Conservation (phyloP, 2,797 vertebrate genomes). For the Crypturellus tataupa region DNA sequence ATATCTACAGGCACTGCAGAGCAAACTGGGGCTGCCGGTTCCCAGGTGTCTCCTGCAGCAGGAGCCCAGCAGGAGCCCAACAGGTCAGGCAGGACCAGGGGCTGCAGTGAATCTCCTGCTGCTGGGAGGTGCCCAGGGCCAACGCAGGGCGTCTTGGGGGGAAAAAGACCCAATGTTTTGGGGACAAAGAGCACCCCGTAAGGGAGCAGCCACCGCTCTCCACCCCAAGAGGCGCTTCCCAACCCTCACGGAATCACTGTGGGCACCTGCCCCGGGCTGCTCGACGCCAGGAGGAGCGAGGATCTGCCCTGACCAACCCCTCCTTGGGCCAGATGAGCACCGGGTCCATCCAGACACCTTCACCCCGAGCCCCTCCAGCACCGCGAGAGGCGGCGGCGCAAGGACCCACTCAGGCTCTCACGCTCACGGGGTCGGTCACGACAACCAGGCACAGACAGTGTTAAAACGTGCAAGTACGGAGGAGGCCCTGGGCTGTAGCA, state of each 20-base stretch:
- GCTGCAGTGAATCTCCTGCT: not conserved
- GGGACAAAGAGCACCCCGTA: not conserved
- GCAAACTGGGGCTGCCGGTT: not conserved
- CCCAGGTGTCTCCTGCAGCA: not conserved
- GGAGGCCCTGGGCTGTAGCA: not conserved
- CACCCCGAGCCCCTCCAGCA: accelerated
- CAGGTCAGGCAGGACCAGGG: too few relatives aligned
- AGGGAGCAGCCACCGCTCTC: not conserved
- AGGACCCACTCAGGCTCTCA: too few relatives aligned
- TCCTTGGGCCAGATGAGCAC: too few relatives aligned
- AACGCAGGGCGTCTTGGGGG: not conserved
- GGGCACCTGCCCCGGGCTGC: not conserved
- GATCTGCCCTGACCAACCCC: accelerated
- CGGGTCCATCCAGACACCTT: not conserved
- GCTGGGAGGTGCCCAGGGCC: not conserved
- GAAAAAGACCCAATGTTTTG: not conserved
- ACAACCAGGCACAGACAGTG: not conserved
- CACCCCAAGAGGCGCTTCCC: not conserved
- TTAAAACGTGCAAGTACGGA: not conserved
- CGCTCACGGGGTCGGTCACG: not conserved
- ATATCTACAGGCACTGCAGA: conserved; percentile 16
- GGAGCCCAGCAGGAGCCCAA: too few relatives aligned
- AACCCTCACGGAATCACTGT: not conserved
- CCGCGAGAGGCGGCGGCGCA: too few relatives aligned
- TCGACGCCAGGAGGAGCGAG: not conserved